Percentiles rank a stretch among this genome's conserved stretches.
These are phyloP conservation scores for Bagarius yarrelli DNA, from an alignment of 2,113 vertebrate genomes.

Conservation along the genomic window DNA sequence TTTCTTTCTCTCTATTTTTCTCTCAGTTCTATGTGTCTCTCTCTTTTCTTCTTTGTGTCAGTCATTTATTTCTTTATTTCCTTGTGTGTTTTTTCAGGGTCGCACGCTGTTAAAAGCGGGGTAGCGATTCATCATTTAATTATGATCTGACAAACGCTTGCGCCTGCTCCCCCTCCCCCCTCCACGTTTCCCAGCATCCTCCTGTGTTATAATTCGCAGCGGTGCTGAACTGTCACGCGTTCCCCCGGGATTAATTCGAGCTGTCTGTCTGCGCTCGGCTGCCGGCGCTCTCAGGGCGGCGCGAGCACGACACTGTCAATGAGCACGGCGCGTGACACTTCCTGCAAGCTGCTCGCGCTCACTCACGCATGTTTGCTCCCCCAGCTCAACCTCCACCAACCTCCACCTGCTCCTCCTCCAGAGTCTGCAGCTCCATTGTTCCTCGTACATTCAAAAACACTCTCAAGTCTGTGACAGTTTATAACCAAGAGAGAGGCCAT, in stretches of 20 bases:
- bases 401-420: constrained; percentile 28
- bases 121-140: constrained; percentile 99
- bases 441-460: constrained; percentile 28
- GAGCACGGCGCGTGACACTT: constrained; percentile 82
- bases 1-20: neutral
- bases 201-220: constrained; percentile 97
- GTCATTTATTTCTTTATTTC: constrained; percentile 36
- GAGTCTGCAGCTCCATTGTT: constrained; percentile 72
- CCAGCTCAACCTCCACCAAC: constrained; percentile 20
- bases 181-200: constrained; percentile 93
- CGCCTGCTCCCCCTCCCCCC: constrained; percentile 66
- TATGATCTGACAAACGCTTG: constrained; percentile 99
- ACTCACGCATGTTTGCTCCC: constrained; percentile 57
- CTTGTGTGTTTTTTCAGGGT: constrained; percentile 58
- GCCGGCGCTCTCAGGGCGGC: constrained; percentile 84
- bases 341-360: constrained; percentile 72
- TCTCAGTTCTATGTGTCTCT: neutral
- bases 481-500: neutral
- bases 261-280: constrained; percentile 95
- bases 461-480: neutral
- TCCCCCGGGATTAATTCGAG: constrained; percentile 96
- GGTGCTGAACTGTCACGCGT: constrained; percentile 93
- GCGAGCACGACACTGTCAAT: constrained; percentile 86
- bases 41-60: neutral
- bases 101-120: constrained; percentile 91